Conservation (phyloP, 2,797 vertebrate species). For the Morus bassanus region DNA sequence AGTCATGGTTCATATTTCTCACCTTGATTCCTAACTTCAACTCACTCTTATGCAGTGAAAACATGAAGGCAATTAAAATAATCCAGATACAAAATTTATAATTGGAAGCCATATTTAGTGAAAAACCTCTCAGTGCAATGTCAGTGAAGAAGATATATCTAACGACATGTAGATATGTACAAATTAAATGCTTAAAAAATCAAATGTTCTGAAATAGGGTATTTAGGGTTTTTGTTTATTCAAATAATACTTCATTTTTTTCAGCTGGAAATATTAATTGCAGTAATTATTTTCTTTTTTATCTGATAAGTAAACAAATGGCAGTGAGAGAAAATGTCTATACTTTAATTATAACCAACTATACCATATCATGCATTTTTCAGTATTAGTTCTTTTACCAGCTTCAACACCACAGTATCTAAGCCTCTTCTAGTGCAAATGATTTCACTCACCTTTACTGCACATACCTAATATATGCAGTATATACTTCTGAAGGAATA, state of each 20-base stretch:
- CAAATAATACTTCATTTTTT: not conserved
- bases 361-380: not conserved
- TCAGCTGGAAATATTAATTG: not conserved
- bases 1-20: not conserved
- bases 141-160: not conserved
- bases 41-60: not conserved
- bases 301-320: not conserved
- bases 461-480: not conserved
- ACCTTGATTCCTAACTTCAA: not conserved
- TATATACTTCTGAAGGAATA: not conserved
- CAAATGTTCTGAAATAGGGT: not conserved
- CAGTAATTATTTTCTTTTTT: not conserved
- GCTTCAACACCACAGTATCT: not conserved
- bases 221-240: not conserved
- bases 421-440: not conserved
- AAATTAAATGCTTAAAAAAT: not conserved
- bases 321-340: not conserved
- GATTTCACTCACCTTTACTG: not conserved
- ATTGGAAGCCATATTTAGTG: not conserved
- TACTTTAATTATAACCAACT: not conserved
- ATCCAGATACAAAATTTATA: not conserved
- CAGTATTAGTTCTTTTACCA: not conserved
- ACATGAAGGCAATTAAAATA: not conserved
- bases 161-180: no score
- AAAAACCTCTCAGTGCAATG: not conserved